A percentile compares a stretch with the other conserved stretches of the same genome.
phyloP scores from a whole-genome alignment of 2,888 invertebrate genomes.

The Boloria selene region DNA sequence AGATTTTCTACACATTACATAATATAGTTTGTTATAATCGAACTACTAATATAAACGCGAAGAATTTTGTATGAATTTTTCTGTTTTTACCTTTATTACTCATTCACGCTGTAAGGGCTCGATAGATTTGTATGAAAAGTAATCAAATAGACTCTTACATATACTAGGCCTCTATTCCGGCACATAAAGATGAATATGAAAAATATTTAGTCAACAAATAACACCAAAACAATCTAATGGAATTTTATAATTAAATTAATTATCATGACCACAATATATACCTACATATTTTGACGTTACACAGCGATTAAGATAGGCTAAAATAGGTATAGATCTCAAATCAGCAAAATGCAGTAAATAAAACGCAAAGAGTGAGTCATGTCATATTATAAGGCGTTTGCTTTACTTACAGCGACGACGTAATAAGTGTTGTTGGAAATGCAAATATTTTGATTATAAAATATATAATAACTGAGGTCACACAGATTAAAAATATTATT shows the following conservation, averaged over 20 bases:
- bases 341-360: conserved; percentile 11
- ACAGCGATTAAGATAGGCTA: conserved; percentile 20
- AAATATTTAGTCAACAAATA: too few relatives aligned
- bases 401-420: conserved; percentile 23
- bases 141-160: not conserved
- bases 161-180: too few relatives aligned
- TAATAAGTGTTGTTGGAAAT: conserved; percentile 24
- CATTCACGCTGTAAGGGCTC: too few relatives aligned
- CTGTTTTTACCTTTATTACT: too few relatives aligned
- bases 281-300: not conserved
- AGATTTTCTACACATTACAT: too few relatives aligned
- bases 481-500: conserved; percentile 6
- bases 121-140: too few relatives aligned
- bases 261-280: conserved; percentile 6
- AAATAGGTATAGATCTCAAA: conserved; percentile 18
- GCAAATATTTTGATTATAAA: conserved; percentile 28
- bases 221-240: too few relatives aligned
- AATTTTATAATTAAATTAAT: conserved; percentile 12
- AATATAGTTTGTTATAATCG: too few relatives aligned
- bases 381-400: conserved; percentile 24
- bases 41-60: too few relatives aligned
- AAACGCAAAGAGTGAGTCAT: conserved; percentile 41
- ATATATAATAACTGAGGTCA: conserved; percentile 11
- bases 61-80: too few relatives aligned
- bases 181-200: too few relatives aligned